Base-by-base conservation (phyloP, 2,797 vertebrate species). In the Erethizon dorsatum region DNA sequence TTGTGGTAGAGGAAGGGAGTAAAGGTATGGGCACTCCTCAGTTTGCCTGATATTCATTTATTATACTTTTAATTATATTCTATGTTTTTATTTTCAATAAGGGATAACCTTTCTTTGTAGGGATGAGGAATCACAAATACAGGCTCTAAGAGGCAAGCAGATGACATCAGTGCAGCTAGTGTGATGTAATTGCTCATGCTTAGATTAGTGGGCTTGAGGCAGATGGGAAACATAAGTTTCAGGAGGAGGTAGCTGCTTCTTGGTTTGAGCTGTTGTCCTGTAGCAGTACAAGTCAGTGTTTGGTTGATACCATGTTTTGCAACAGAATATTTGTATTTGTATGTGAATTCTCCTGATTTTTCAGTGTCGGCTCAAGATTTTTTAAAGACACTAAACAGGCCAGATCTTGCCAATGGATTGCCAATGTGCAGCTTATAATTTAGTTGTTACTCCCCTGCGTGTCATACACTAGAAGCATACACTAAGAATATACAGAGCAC, bases 71-170 rank as follows among this genome's bases (percentile, higher is more conserved):
- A 90, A 73, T 83, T 91, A 61, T 17, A 11, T n/a, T 88, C 50
- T 17, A 26, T 92, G 73, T 15, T 90, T 97, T 92, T 91, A 57
- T 97, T 87, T 93, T 88, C 54, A 88, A 2, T 85, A 90, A 85
- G 37, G 79, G 82, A 56, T 88, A 94, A 45, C 31, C 17, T 94
- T 31, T 94, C 33, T 86, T 56, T 83, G 17, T 75, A 86, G 91
- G 28, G 33, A n/a, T 91, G 52, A 83, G 3, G 31, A 92, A 37
- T 91, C 57, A 85, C 28, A 91, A 90, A 91, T 59, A 24, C 26
- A 90, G 22, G 11, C 65, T 45, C 86, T 65, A 57, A 92, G 31
- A 28, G 59, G 7, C 17, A 75, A 80, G n/a, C 22, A 77, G 24
- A 73, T 63, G n/a, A 67, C 63, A 47, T 80, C 17, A 57, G 0